Percentiles rank a stretch among this genome's conserved stretches.
Conservation (phyloP, 2,113 vertebrate species). For the Aramus guarauna region DNA sequence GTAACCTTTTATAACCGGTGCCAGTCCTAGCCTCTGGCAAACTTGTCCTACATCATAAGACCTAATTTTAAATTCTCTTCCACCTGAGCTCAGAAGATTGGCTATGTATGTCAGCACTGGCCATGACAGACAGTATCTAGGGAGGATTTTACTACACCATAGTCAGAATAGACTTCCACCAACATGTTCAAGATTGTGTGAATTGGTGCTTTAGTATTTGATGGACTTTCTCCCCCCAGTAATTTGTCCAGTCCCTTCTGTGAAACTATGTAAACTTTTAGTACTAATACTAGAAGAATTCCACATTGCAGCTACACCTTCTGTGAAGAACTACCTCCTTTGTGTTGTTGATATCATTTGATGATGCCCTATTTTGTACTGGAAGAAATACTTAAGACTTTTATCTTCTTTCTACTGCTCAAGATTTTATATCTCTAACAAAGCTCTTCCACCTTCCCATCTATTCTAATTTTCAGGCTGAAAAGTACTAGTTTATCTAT, state of each 20-base stretch:
- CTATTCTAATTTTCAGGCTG: not conserved
- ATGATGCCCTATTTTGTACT: not conserved
- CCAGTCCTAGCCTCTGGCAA: not conserved
- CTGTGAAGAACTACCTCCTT: not conserved
- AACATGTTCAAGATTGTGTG: not conserved
- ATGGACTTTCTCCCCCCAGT: not conserved
- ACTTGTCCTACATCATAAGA: not conserved
- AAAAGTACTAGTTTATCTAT: not conserved
- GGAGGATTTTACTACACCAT: not conserved
- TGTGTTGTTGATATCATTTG: not conserved
- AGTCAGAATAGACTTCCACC: not conserved
- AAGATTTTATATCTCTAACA: not conserved
- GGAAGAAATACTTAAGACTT: not conserved
- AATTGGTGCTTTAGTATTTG: not conserved
- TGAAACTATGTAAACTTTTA: not conserved
- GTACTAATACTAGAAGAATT: not conserved
- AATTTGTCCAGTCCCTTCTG: not conserved
- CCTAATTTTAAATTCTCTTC: not conserved
- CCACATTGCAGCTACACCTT: not conserved
- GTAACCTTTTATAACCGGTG: not conserved
- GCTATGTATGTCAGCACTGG: not conserved
- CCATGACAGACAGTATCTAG: not conserved
- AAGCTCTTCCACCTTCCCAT: not conserved
- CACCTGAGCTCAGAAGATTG: not conserved
- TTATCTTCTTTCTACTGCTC: not conserved